A percentile compares a stretch with the other conserved stretches of the same genome.
These are phyloP conservation scores for Etheostoma perlongum DNA, from an alignment of 2,797 vertebrate genomes.

Conservation along the genomic window DNA sequence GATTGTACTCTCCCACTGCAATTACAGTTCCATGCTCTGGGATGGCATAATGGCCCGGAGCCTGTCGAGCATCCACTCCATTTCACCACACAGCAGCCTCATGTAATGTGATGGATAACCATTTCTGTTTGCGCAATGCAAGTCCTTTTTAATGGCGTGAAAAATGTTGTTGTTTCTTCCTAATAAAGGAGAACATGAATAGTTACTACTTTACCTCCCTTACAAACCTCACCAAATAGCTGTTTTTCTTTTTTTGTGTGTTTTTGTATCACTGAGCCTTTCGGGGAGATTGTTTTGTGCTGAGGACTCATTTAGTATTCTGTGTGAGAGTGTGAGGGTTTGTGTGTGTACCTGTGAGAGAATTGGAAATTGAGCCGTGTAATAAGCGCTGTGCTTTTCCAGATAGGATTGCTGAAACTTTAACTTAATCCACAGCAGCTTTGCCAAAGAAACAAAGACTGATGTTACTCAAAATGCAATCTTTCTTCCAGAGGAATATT, in stretches of 20 bases:
- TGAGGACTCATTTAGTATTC: constrained; percentile 77
- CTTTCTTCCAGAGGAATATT: constrained; percentile 45
- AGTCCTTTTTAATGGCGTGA: constrained; percentile 63
- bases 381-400: constrained; percentile 78
- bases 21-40: constrained; percentile 62
- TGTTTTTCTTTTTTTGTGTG: constrained; percentile 54
- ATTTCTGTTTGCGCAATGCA: constrained; percentile 52
- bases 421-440: constrained; percentile 71
- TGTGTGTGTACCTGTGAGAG: constrained; percentile 74
- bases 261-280: constrained; percentile 76
- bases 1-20: constrained; percentile 69
- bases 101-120: constrained; percentile 61
- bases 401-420: constrained; percentile 77
- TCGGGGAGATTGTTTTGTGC: constrained; percentile 76
- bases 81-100: constrained; percentile 53
- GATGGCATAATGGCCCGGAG: constrained; percentile 60
- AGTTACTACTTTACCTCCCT: constrained; percentile 44
- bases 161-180: constrained; percentile 61
- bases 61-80: constrained; percentile 59
- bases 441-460: constrained; percentile 75
- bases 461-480: constrained; percentile 52
- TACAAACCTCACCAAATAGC: constrained; percentile 59
- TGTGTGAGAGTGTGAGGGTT: constrained; percentile 37
- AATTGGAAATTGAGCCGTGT: constrained; percentile 82
- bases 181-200: constrained; percentile 63